phyloP scores from a whole-genome alignment of 2,888 invertebrate genomes.

The Alviniconcha strummeri region DNA sequence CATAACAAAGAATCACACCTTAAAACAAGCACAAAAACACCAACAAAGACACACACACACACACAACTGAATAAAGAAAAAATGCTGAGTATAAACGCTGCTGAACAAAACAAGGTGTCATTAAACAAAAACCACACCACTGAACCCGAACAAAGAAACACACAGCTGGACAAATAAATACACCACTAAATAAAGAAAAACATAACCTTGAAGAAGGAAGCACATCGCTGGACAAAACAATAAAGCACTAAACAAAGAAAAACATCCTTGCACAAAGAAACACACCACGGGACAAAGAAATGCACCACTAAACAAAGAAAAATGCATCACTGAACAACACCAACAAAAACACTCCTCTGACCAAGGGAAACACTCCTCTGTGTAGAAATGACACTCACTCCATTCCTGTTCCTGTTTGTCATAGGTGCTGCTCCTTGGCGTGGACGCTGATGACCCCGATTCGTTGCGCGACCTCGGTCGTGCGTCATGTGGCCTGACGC shows the following conservation, averaged over 20 bases:
- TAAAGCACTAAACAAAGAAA: not conserved
- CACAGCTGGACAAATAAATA: too few species aligned
- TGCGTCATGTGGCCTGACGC: not conserved
- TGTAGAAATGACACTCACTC: constrained; percentile 11
- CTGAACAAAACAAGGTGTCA: too few species aligned
- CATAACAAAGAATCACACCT: too few species aligned
- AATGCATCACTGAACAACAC: not conserved
- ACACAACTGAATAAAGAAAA: too few species aligned
- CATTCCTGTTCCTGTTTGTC: constrained; percentile 27
- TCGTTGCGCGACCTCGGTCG: constrained; percentile 23
- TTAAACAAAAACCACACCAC: too few species aligned
- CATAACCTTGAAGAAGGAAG: too few species aligned
- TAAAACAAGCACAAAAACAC: too few species aligned
- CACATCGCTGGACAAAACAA: too few species aligned
- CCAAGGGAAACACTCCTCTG: not conserved
- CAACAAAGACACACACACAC: too few species aligned
- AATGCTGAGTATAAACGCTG: too few species aligned
- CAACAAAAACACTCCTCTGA: not conserved
- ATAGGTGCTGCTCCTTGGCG: constrained; percentile 19
- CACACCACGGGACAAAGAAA: not conserved
- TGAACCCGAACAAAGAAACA: too few species aligned
- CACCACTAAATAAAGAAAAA: too few species aligned
- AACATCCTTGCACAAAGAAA: not conserved
- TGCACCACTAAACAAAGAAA: not conserved
- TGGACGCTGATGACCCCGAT: constrained; percentile 26